Evolutionary conservation across 2,797 vertebrate genomes (phyloP), one percentile per base, ranked within the genome.

Genomic region (Rhinichthys osculus): DNA sequence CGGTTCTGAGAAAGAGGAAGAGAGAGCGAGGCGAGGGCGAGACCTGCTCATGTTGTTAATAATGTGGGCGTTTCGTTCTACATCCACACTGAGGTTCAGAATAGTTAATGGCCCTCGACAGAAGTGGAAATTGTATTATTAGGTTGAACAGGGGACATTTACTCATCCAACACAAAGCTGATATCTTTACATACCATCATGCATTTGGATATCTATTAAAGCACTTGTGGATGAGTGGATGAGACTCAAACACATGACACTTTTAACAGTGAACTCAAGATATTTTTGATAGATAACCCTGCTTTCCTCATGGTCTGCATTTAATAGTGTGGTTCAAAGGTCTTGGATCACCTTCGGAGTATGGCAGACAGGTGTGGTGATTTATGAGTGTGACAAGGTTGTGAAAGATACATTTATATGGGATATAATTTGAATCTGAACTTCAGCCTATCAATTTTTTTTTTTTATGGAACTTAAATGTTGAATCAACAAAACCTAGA

Each of bases 11-110:
- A 64, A 50, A 40, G n/a, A 72, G 44, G 74, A 62, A 71, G 52
- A 69, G 59, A 30, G 81, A 21, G 54, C 19, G 40, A 17, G 13
- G 42, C 44, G 54, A 83, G 82, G 73, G 71, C 54, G 57, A 84
- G 44, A 78, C 73, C 62, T 52, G 50, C 47, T 54, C 80, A 70
- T 71, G 27, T 40, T 70, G 57, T 78, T 84, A 67, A 79, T 54
- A 47, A 79, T 30, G 64, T 84, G 73, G 83, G 83, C 11, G 83
- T 57, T 70, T 70, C 14, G 73, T 78, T 66, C 83, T 54, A 78
- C 47, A 84, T 78, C 73, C 74, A 62, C 13, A 30, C 52, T 16
- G 19, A 57, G 81, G 54, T 73, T 73, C 27, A 52, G n/a, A 77
- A 69, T 67, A 69, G 44, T 69, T 69, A 70, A 84, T 70, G 47